These are phyloP conservation scores for Leucoraja ocellata DNA, from an alignment of 2,797 vertebrate genomes.

Conservation along the genomic window DNA sequence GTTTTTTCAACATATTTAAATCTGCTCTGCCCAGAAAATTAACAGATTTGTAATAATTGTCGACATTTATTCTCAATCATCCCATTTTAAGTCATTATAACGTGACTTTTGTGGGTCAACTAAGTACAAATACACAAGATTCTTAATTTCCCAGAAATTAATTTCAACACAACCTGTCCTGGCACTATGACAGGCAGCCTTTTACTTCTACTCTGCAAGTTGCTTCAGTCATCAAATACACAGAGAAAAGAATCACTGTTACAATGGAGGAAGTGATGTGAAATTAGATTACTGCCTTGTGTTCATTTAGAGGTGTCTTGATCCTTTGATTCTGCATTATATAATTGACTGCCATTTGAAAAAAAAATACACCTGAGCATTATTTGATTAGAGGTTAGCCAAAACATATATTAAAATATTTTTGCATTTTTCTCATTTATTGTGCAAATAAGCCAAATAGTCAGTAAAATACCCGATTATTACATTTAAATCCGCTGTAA, in stretches of 20 bases:
- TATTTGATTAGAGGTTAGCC: not conserved
- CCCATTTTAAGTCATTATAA: conserved; percentile 10
- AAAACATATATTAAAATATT: conserved; percentile 16
- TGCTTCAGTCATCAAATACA: not conserved
- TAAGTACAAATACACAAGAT: not conserved
- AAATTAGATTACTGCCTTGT: not conserved
- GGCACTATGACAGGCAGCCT: not conserved
- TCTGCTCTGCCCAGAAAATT: not conserved
- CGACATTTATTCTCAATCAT: not conserved
- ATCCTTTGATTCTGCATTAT: not conserved
- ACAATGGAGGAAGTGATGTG: not conserved
- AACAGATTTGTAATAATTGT: not conserved
- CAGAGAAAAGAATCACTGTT: not conserved
- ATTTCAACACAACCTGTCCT: not conserved
- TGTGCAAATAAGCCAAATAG: conserved; percentile 31
- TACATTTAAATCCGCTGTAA: not conserved
- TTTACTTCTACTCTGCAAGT: not conserved
- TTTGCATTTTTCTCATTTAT: conserved; percentile 17
- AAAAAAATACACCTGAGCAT: conserved; percentile 30
- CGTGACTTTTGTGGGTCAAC: not conserved
- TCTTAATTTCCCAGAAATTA: conserved; percentile 15
- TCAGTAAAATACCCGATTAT: not conserved
- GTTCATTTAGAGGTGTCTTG: not conserved
- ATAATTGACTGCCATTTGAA: not conserved
- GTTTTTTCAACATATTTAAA: not conserved